Percentiles rank a stretch among this genome's conserved stretches.
phyloP scores from a whole-genome alignment of 1,140 invertebrate species.

The Holcopasites calliopsidis region DNA sequence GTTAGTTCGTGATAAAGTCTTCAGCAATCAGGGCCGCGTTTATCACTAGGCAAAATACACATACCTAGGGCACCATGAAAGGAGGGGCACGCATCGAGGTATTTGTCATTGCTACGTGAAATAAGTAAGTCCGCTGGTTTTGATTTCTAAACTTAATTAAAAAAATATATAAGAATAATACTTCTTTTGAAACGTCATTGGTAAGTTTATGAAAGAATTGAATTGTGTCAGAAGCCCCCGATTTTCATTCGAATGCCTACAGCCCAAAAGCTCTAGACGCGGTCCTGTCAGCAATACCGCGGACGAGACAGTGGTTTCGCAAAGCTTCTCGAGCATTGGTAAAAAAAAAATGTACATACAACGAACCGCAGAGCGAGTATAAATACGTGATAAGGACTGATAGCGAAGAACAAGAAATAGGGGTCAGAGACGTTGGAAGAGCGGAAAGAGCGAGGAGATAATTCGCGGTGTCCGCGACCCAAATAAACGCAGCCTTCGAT shows the following conservation, averaged over 20 bases:
- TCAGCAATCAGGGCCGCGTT: too few species aligned
- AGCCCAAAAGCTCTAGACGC: background rate
- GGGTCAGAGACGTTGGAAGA: constrained; percentile 51
- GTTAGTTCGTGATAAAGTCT: background rate
- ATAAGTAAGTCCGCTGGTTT: too few species aligned
- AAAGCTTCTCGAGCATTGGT: background rate
- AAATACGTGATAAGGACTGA: constrained; percentile 19
- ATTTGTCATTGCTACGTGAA: too few species aligned
- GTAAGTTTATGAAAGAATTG: too few species aligned
- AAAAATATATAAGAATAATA: too few species aligned
- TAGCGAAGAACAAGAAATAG: constrained; percentile 19
- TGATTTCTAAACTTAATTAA: too few species aligned
- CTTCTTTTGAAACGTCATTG: too few species aligned
- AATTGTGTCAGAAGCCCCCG: too few species aligned
- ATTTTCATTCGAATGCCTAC: too few species aligned
- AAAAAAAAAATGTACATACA: constrained; percentile 17
- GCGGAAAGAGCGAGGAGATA: constrained; percentile 56
- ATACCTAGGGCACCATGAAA: too few species aligned
- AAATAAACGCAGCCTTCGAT: constrained; percentile 61
- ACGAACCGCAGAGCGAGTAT: constrained; percentile 2
- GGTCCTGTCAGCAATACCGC: background rate
- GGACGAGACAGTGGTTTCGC: background rate
- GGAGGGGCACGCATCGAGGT: too few species aligned
- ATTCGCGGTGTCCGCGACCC: constrained; percentile 59
- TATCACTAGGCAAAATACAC: too few species aligned